Conservation (phyloP, 2,113 vertebrate genomes). For the Eurystomus gularis region DNA sequence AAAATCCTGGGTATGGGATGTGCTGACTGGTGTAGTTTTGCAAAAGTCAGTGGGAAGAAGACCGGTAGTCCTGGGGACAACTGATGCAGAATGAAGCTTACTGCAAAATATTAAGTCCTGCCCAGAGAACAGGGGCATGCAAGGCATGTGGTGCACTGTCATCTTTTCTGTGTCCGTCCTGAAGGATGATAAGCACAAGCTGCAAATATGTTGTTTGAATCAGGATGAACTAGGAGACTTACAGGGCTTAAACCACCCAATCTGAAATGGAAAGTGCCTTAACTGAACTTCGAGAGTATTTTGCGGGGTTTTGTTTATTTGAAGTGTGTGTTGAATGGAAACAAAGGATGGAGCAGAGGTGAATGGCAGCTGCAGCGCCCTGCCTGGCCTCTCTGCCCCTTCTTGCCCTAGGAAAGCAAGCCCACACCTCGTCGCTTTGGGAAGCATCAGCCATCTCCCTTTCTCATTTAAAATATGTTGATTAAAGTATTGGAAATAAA, state of each 20-base stretch:
- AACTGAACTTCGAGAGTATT: background rate
- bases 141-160: background rate
- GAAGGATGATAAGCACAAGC: background rate
- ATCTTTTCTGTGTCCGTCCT: background rate
- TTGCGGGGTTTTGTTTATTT: background rate
- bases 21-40: background rate
- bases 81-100: background rate
- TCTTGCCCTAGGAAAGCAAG: background rate
- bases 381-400: background rate
- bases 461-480: background rate
- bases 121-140: background rate
- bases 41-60: background rate
- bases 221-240: background rate
- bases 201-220: background rate
- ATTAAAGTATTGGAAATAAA: background rate
- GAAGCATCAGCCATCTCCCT: background rate
- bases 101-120: background rate
- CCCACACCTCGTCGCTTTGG: rapidly evolving
- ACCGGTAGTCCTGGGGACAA: background rate
- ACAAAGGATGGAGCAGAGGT: background rate
- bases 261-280: background rate
- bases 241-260: background rate
- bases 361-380: background rate
- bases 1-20: background rate
- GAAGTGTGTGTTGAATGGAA: background rate